Base-by-base conservation (phyloP, 2,888 invertebrate genomes). In the Exephanes ischioxanthus region DNA sequence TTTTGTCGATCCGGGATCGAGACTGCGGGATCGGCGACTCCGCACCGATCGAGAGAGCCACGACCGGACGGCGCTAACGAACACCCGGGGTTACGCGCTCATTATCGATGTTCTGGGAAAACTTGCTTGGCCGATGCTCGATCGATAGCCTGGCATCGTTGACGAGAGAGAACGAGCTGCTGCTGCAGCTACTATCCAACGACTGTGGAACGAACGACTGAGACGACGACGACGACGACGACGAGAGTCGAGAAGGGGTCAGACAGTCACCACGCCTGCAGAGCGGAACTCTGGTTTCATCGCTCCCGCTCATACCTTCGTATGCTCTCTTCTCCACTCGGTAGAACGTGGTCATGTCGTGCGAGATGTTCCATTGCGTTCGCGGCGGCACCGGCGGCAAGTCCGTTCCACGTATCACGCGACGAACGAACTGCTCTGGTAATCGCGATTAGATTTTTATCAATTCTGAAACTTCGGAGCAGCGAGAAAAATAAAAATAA, bases 81-180 rank as follows among this genome's bases (percentile, higher is more conserved):
- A 88, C 83, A 84, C 78, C 86, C 71, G 84, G 73, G 72, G 76
- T 78, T 83, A 80, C 79, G 76, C 79, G 82, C 84, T 86, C 87
- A 77, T 84, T 83, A 86, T 86, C 86, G 82, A 71, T 80, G 84
- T 88, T 87, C 85, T 82, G 77, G 86, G 87, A 88, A 88, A 86
- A 84, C 79, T 83, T 81, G 63, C 80, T 84, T 77, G 82, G 83
- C 55, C 80, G 83, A 83, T 86, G 55, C 70, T 77, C 83, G 86
- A 86, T 86, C 86, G 83, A 86, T 86, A 78, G 76, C 73, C 63
- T 63, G 77, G 81, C 82, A 80, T 73, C 84, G 73, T 85, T 84
- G 86, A 80, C 82, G 81, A 81, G 73, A 68, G 70, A 41, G 67
- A 80, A 41, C 86, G 87, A 83, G 86, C 84, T 19, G 71, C 55